Percentiles rank a stretch among this genome's conserved stretches.
phyloP scores from a whole-genome alignment of 2,113 vertebrate genomes.

The Xenopus borealis region DNA sequence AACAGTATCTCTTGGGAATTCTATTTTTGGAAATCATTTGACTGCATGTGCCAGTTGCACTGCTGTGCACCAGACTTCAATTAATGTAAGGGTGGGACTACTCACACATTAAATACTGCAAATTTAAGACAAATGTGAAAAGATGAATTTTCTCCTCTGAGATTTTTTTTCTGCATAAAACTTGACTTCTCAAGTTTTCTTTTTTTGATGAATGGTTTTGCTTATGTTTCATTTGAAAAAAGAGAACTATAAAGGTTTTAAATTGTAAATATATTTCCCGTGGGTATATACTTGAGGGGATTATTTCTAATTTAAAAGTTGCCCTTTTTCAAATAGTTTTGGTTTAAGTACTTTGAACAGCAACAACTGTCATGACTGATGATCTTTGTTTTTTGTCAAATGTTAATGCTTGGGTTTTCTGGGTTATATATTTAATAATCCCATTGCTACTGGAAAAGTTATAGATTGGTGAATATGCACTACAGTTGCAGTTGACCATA shows the following conservation, averaged over 20 bases:
- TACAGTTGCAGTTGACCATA: no score
- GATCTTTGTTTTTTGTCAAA: not conserved
- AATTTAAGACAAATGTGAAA: not conserved
- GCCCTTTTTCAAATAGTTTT: not conserved
- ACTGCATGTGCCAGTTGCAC: not conserved
- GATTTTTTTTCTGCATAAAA: not conserved
- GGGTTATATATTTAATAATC: not conserved
- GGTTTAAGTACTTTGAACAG: slow-evolving; percentile 4
- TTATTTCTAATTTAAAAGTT: not conserved
- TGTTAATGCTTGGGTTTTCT: not conserved
- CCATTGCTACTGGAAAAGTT: not conserved
- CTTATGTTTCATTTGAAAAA: slow-evolving; percentile 9
- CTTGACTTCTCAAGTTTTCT: not conserved
- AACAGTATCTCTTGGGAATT: not conserved
- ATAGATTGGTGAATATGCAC: not conserved
- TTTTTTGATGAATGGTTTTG: slow-evolving; percentile 6
- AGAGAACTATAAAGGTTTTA: not conserved
- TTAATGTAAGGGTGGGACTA: not conserved
- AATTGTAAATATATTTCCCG: slow-evolving; percentile 1
- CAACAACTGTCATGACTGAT: slow-evolving; percentile 12
- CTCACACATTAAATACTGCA: not conserved
- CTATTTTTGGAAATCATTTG: not conserved
- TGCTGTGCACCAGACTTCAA: not conserved
- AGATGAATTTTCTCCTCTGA: not conserved
- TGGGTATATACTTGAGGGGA: not conserved